Evolutionary conservation across 2,797 vertebrate species (phyloP).

Genomic region (Gobionotothen gibberifrons): DNA sequence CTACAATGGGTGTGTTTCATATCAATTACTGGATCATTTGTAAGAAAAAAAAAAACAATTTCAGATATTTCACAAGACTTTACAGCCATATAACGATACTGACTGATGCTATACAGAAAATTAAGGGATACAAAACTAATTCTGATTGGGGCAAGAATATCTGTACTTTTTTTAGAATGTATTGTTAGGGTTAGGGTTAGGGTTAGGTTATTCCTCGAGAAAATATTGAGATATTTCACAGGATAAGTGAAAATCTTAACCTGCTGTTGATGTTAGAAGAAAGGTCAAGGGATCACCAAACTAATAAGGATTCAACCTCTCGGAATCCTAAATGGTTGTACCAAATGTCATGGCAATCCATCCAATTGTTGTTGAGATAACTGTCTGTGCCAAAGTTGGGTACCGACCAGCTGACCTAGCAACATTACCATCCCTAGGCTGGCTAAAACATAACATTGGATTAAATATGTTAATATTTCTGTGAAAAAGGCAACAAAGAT

Average conservation of each 20-base stretch:
- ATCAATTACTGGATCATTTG: slow-evolving; percentile 41
- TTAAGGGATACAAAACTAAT: not conserved
- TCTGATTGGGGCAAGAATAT: not conserved
- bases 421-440: too few species aligned
- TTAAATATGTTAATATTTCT: slow-evolving; percentile 51
- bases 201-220: too few species aligned
- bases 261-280: not conserved
- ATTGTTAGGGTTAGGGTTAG: too few species aligned
- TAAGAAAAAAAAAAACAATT: slow-evolving; percentile 14
- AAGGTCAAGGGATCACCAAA: not conserved
- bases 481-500: slow-evolving; percentile 58
- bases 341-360: not conserved
- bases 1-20: slow-evolving; percentile 59
- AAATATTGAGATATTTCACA: too few species aligned
- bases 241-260: too few species aligned
- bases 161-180: too few species aligned
- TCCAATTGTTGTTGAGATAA: slow-evolving; percentile 10
- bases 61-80: slow-evolving; percentile 11
- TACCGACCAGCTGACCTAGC: not conserved
- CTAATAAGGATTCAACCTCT: not conserved
- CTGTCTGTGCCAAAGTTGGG: not conserved
- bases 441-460: slow-evolving; percentile 10
- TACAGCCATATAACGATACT: not conserved
- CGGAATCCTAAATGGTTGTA: not conserved
- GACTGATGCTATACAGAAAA: not conserved